A percentile compares a stretch with the other conserved stretches of the same genome.
Conservation (phyloP, 2,797 vertebrate genomes). For the Cryptoprocta ferox region DNA sequence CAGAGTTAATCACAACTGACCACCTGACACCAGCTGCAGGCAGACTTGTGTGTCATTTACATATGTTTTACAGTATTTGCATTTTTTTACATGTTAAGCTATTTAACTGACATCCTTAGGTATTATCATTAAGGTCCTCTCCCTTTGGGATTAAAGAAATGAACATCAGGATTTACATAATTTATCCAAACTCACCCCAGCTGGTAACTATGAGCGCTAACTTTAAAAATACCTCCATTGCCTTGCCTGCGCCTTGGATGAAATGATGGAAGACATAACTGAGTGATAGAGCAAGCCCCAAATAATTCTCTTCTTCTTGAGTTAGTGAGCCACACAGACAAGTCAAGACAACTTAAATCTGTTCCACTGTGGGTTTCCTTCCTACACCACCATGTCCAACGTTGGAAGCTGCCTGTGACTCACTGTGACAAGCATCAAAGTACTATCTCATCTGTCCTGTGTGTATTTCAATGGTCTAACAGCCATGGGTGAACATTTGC, state of each 20-base stretch:
- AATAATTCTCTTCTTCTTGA: not conserved
- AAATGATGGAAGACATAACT: conserved; percentile 31
- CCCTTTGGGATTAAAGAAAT: not conserved
- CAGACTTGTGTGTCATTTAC: not conserved
- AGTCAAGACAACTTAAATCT: conserved; percentile 40
- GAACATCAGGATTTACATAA: not conserved
- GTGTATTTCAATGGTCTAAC: not conserved
- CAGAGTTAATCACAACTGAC: not conserved
- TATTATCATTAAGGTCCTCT: not conserved
- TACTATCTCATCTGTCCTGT: not conserved
- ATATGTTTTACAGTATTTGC: not conserved
- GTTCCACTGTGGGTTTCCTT: not conserved
- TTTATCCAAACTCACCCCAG: not conserved
- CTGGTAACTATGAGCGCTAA: not conserved
- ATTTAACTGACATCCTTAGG: not conserved
- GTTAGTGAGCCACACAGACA: not conserved
- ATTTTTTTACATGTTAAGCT: not conserved
- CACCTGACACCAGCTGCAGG: not conserved
- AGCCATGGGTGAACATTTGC: not conserved
- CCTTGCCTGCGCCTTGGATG: not conserved
- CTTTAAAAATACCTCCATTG: not conserved
- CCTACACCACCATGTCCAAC: not conserved
- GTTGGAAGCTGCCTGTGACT: not conserved
- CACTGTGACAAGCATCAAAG: not conserved
- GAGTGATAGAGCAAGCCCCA: not conserved